Base-by-base conservation (phyloP, 2,113 vertebrate genomes). In the Chroicocephalus ridibundus region DNA sequence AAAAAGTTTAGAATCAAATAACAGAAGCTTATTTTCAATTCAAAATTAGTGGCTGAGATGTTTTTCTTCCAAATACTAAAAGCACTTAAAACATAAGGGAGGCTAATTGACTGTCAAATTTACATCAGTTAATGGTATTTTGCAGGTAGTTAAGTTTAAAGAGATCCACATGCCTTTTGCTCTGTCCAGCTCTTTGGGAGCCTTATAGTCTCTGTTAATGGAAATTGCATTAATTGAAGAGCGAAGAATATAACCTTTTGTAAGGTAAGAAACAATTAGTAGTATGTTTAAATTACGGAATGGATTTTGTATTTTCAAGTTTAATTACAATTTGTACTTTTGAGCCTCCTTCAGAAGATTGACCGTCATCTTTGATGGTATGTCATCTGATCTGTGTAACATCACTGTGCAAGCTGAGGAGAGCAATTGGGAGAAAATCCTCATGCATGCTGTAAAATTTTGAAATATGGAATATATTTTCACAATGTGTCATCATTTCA, bases 61-160 rank as follows among this genome's bases (percentile, higher is more conserved):
- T 80, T 95, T 91, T 94, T 85, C 88, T 94, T 95, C 57, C 57
- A 81, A 88, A 92, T 82, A 78, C 26, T 69, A 51, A 93, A 94
- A 88, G 49, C 70, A 87, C 78, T 95, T 97, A 29, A 15, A 72
- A 46, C 13, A 47, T 68, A 80, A 76, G 40, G 78, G 44, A 76
- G 18, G 69, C 64, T 94, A 94, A 93, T 90, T 95, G 81, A 87
- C 70, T 85, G 79, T 82, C 86, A 82, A 86, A 91, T 95, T 93
- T 96, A 93, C 69, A 70, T 84, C 86, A 81, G 68, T 72, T 76
- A 91, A 93, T 91, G 84, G 61, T 14, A 90, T 94, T 96, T 96
- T 94, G 19, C 78, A 93, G 75, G 80, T 94, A 87, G 71, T 94
- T 95, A 91, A 72, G 42, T 92, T 94, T 89, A 84, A 95, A 84